Base-by-base conservation (phyloP, 1,140 invertebrate species). In the Drosophila miranda region DNA sequence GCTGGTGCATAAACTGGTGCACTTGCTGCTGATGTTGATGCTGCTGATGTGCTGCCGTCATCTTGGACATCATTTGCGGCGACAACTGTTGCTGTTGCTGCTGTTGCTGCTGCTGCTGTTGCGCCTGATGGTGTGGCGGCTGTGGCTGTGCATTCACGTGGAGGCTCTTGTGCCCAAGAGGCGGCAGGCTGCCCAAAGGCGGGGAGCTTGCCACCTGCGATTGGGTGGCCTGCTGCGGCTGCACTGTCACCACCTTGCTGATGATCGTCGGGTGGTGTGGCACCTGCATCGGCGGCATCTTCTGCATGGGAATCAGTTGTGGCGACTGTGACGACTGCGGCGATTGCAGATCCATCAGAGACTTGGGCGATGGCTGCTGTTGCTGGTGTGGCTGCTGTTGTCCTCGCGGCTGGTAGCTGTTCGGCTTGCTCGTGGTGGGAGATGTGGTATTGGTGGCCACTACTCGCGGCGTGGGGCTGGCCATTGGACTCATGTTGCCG, bases 251-350 rank as follows among this genome's bases (percentile, higher is more conserved):
- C 13, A 90, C 89, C 19, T 90, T 90, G 60, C 89, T 90, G 19
- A 90, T 90, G 41, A 90, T 90, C 8, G 89, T 90, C 6, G 89
- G 89, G 57, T 90, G 89, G 67, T 87, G 82, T 2, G 70, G 58
- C 30, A 86, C 72, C 1, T 78, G 59, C 64, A 90, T 54, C 5
- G 89, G 71, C 11, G 84, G 72, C 76, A 90, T 83, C 53, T 90
- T 90, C 42, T 90, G 89, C 51, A 88, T 34, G 9, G 89, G 63
- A 53, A 89, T 21, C 21, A 78, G 13, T 13, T 89, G 89, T 1
- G 82, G 49, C 2, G 75, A 6, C 5, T 26, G 23, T 26, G 23
- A 61, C 13, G 74, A 23, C 14, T 90, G 88, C 51, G 23, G 59
- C 13, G 74, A 23, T 14, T 90, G 88, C 49, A 89, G 30, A 23